A percentile compares a stretch with the other conserved stretches of the same genome.
Evolutionary conservation across 35 echinoderm and acorn worm species (phyloP).

Genomic region (Strongylocentrotus purpuratus): DNA sequence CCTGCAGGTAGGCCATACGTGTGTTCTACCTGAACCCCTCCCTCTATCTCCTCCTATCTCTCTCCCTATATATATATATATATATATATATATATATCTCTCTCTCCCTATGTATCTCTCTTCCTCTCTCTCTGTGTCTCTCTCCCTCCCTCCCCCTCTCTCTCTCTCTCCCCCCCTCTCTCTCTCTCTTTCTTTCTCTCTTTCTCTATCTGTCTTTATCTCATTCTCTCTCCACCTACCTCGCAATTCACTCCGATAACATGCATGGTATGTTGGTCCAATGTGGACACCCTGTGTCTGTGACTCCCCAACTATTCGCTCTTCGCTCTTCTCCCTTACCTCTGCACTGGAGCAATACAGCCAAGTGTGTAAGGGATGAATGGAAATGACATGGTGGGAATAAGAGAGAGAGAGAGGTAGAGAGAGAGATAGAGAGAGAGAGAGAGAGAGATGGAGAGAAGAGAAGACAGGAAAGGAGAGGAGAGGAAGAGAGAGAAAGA

Average conservation of each 20-base stretch:
- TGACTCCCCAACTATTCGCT: conserved; percentile 37
- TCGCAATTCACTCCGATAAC: neutral
- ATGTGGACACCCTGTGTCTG: neutral
- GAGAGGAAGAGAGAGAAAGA: neutral
- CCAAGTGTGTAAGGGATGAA: neutral
- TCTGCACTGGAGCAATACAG: neutral
- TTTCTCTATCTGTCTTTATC: neutral
- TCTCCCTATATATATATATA: too few species aligned
- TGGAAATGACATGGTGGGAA: conserved; percentile 4
- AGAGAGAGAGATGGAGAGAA: neutral
- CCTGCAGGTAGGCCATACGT: too few species aligned
- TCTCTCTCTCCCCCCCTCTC: neutral
- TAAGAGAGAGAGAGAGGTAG: neutral
- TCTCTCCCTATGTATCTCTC: too few species aligned
- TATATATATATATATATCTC: too few species aligned
- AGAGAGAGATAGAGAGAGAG: neutral
- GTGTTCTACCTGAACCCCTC: too few species aligned
- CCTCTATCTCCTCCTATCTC: too few species aligned
- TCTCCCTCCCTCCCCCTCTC: neutral
- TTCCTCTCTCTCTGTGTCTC: too few species aligned
- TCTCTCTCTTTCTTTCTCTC: neutral
- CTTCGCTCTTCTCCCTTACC: neutral
- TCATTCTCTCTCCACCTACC: neutral
- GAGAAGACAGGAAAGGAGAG: neutral
- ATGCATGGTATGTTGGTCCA: conserved; percentile 41